Base-by-base conservation (phyloP, 2,888 invertebrate species). In the Eudemis profundana region DNA sequence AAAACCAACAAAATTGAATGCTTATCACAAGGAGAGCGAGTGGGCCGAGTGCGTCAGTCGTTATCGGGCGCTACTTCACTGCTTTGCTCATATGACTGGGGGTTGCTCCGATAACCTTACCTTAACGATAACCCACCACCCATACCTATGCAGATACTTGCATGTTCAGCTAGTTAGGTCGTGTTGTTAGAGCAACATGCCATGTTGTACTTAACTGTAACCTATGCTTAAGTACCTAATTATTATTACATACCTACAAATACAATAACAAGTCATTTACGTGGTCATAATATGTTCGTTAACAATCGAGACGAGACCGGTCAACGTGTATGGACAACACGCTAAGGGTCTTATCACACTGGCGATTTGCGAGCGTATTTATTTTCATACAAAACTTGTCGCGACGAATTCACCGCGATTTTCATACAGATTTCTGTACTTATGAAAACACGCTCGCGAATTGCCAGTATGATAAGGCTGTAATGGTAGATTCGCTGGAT, bases 21-120 rank as follows among this genome's bases (percentile, higher is more conserved):
- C 21, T 44, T 57, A 64, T 64, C 64, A 63, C 56, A 36, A 57
- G 56, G 56, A 50, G 50, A 50, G 33, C 42, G 63, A 40, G 49
- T 63, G 63, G 63, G 59, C 44, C 36, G 50, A 17, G 56, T 49
- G 63, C 64, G 59, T 59, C 64, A 59, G 36, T 51, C 36, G 44
- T 59, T 64, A 64, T 64, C 64, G 44, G 23, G 14, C 14, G 19
- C 14, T 56, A 50, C 47, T 49, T 38, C 23, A 51, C 57, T 42
- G 23, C 33, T 29, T 27, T 5, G 27, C 33, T 57, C 15, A 21
- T 14, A 53, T 61, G 40, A 49, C 54, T 42, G 38, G 40, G 49
- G 50, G 63, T 23, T 50, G 12, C 44, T 44, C 23, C 36, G 64
- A 64, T 64, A 64, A 64, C 64, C 64, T 50, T 57, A 56, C 33